phyloP scores from a whole-genome alignment of 1,140 invertebrate genomes.

The Bombus difficillimus region DNA sequence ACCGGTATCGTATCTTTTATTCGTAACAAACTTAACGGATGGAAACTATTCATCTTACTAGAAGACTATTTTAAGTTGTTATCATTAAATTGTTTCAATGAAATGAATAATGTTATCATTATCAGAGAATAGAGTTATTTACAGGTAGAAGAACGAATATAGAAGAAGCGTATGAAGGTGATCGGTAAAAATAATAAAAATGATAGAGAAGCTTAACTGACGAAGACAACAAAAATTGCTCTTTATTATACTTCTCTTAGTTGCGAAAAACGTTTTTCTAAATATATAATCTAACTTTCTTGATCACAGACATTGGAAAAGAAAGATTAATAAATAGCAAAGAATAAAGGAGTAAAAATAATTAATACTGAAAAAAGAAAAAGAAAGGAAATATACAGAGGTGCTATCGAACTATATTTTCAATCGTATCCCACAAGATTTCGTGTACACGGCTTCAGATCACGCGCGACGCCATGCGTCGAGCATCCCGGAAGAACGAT shows the following conservation, averaged over 20 bases:
- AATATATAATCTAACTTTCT: not conserved
- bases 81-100: not conserved
- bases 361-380: not conserved
- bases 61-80: not conserved
- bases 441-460: slow-evolving; percentile 5
- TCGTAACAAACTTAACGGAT: not conserved
- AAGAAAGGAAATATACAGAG: not conserved
- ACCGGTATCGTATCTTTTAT: not conserved
- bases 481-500: slow-evolving; percentile 17
- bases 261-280: not conserved
- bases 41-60: not conserved
- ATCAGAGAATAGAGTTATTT: not conserved
- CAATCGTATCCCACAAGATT: not conserved
- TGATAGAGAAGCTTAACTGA: not conserved
- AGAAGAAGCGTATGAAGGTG: not conserved
- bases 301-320: not conserved
- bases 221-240: not conserved
- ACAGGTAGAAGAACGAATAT: not conserved
- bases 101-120: no score
- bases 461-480: slow-evolving; percentile 3
- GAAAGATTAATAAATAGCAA: not conserved
- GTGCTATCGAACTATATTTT: not conserved
- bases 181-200: not conserved
- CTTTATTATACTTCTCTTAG: not conserved
- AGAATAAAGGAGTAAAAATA: not conserved